These are phyloP conservation scores for Porites lutea DNA, from an alignment of 64 coral and sea anemone genomes.

Conservation along the genomic window DNA sequence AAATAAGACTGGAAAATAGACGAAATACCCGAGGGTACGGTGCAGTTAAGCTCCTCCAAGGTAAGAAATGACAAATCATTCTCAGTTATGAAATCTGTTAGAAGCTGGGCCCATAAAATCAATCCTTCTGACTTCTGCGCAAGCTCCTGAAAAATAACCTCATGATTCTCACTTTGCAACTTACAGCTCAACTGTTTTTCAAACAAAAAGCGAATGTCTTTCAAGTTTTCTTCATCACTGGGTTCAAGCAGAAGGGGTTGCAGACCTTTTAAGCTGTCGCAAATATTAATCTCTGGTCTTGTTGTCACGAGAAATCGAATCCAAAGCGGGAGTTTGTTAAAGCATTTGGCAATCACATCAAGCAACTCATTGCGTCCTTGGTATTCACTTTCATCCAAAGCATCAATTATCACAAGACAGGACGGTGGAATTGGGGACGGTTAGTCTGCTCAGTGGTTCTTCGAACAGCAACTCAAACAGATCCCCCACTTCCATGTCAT, in stretches of 20 bases:
- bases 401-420: constrained; percentile 42
- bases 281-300: background rate
- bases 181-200: background rate
- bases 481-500: constrained; percentile 49
- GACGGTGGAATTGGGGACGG: background rate
- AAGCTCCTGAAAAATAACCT: background rate
- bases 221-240: background rate
- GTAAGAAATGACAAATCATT: background rate
- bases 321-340: constrained; percentile 13
- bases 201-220: constrained; percentile 21
- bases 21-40: constrained; percentile 15
- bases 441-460: constrained; percentile 11
- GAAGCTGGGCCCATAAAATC: constrained; percentile 38
- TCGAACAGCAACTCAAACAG: constrained; percentile 54
- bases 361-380: background rate
- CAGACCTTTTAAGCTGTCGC: background rate
- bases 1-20: constrained; percentile 47
- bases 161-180: background rate
- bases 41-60: background rate
- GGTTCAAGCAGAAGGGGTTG: background rate
- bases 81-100: background rate
- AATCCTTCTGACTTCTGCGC: constrained; percentile 34
- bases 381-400: constrained; percentile 46
- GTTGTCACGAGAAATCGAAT: constrained; percentile 40
- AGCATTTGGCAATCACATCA: background rate